phyloP scores from a whole-genome alignment of 2,888 invertebrate species.

The Acrocyrtus sp. region DNA sequence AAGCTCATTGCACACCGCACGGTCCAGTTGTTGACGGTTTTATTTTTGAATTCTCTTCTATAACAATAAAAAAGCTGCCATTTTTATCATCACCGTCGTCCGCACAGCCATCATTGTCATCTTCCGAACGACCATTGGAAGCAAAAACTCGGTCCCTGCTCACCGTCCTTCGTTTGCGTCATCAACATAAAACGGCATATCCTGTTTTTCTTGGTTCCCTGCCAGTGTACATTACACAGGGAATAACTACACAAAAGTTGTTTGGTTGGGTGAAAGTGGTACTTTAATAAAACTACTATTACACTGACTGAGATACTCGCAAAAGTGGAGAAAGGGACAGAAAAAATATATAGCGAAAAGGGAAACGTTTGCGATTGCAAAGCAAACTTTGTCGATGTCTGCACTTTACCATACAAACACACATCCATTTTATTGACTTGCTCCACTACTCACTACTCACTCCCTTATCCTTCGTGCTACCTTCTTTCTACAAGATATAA shows the following conservation, averaged over 20 bases:
- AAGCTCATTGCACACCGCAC: no score
- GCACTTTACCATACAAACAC: background rate
- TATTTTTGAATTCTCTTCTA: constrained; percentile 10
- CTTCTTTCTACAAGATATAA: no score
- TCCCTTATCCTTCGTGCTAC: background rate
- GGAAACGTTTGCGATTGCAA: constrained; percentile 25
- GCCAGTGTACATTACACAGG: constrained; percentile 7
- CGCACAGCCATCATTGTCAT: background rate
- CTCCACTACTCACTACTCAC: background rate
- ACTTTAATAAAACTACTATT: background rate
- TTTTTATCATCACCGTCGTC: constrained; percentile 21
- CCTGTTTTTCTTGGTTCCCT: constrained; percentile 21
- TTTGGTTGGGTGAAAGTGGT: constrained; percentile 2
- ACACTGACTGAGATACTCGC: background rate
- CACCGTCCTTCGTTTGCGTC: constrained; percentile 19
- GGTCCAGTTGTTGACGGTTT: background rate
- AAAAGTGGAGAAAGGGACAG: background rate
- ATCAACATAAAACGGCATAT: constrained; percentile 19
- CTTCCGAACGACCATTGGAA: constrained; percentile 1
- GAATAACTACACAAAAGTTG: constrained; percentile 2
- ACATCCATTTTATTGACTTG: constrained; percentile 5
- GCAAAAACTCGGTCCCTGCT: background rate
- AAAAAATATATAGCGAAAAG: constrained; percentile 2
- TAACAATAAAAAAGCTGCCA: constrained; percentile 1
- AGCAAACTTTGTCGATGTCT: constrained; percentile 6